Base-by-base conservation (phyloP, 2,113 vertebrate genomes). In the Recurvirostra avosetta region DNA sequence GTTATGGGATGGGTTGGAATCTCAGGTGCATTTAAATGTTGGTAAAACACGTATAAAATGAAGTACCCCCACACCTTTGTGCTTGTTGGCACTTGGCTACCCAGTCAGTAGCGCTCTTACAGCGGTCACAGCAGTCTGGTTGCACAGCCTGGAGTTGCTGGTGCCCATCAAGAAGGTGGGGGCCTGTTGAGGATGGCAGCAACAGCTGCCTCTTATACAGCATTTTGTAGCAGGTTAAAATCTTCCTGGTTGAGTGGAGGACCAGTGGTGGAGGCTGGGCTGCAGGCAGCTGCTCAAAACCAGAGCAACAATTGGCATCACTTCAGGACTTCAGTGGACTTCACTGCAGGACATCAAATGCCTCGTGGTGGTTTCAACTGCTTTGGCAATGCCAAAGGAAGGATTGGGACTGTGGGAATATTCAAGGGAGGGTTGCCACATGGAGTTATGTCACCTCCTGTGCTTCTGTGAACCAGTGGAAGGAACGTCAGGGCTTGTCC, bases 131-230 rank as follows among this genome's bases (percentile, higher is more conserved):
- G 49, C 23, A 19, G 8, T 20, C 36, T 38, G n/a, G 12, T 10
- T 6, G 22, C 29, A 29, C 10, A 43, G 11, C 18, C 34, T 0
- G 0, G 43, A n/a, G 29, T 56, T 86, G 34, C 34, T 1, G 2
- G 43, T 6, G 22, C 47, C 29, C 66, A 38, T 17, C 0, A 0
- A 63, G 41, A 77, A 86, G 61, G 27, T 20, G 66, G 5, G 19
- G 45, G 36, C 15, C 58, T 65, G 70, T 30, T 45, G 71, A 72
- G 40, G 30, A 36, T 41, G 40, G 63, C 53, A 92, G 49, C 56
- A 90, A 25, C 21, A 16, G 6, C 32, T 82, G n/a, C 43, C 59
- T 86, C 79, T 52, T 29, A 15, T 9, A 22, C 27, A 52, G 53
- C 45, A 3, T 86, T 72, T 76, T 49, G 49, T 55, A 26, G 41